Conservation (phyloP, 2,888 invertebrate species). For the Brenthis ino region DNA sequence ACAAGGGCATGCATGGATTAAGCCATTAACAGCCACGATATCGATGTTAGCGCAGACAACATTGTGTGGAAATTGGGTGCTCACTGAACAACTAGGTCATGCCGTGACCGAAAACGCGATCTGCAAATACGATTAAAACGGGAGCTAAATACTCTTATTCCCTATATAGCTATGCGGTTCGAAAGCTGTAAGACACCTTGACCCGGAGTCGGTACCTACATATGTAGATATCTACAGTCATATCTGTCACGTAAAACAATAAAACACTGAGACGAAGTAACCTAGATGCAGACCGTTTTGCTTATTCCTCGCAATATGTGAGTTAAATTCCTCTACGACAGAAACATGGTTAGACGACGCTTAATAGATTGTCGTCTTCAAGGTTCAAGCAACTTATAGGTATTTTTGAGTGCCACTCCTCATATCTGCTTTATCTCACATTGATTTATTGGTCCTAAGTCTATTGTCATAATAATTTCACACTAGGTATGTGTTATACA, state of each 20-base stretch:
- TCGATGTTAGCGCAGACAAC: slow-evolving; percentile 57
- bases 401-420: slow-evolving; percentile 32
- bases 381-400: slow-evolving; percentile 29
- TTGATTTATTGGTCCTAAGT: slow-evolving; percentile 24
- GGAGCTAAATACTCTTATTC: slow-evolving; percentile 67
- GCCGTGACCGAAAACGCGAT: slow-evolving; percentile 60
- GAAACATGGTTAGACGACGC: slow-evolving; percentile 36
- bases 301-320: slow-evolving; percentile 62
- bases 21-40: slow-evolving; percentile 62
- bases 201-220: slow-evolving; percentile 67
- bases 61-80: slow-evolving; percentile 67
- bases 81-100: slow-evolving; percentile 58
- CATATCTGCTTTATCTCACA: slow-evolving; percentile 26
- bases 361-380: slow-evolving; percentile 38
- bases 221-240: slow-evolving; percentile 56
- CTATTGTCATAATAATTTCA: slow-evolving; percentile 14
- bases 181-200: slow-evolving; percentile 79
- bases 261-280: slow-evolving; percentile 73
- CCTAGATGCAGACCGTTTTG: slow-evolving; percentile 69
- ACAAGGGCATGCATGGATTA: slow-evolving; percentile 69
- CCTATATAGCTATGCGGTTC: slow-evolving; percentile 68
- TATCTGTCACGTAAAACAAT: slow-evolving; percentile 78
- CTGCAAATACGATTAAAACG: slow-evolving; percentile 53
- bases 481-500: slow-evolving; percentile 3
- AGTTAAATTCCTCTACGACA: slow-evolving; percentile 47